A percentile compares a stretch with the other conserved stretches of the same genome.
phyloP scores from a whole-genome alignment of 1,140 invertebrate genomes.

The Drosophila murphyi region DNA sequence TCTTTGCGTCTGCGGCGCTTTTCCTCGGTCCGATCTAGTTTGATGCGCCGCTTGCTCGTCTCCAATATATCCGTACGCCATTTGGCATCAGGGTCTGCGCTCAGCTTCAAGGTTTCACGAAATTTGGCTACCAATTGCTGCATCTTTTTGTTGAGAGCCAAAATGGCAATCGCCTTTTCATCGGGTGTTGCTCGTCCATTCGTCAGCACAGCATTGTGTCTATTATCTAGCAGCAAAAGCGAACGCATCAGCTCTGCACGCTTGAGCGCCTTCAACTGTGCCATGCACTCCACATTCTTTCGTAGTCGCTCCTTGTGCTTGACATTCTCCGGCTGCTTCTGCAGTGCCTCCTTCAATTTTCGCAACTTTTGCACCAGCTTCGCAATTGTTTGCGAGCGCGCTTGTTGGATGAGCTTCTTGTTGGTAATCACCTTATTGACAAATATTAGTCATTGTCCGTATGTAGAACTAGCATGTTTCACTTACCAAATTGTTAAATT shows the following conservation, averaged over 20 bases:
- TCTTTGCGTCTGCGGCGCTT: conserved; percentile 61
- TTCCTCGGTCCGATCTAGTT: conserved; percentile 60
- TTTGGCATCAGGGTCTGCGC: conserved; percentile 31
- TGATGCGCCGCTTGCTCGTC: conserved; percentile 65
- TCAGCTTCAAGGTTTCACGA: conserved; percentile 46
- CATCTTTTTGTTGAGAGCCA: conserved; percentile 71
- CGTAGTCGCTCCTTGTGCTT: conserved; percentile 58
- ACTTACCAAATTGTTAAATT: conserved; percentile 82
- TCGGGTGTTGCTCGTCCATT: conserved; percentile 71
- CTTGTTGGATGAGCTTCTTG: conserved; percentile 71
- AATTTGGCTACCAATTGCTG: conserved; percentile 55
- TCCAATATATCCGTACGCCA: conserved; percentile 72
- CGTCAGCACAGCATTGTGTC: conserved; percentile 58
- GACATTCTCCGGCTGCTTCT: conserved; percentile 54
- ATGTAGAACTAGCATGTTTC: background rate
- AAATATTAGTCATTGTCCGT: background rate
- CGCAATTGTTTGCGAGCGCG: conserved; percentile 70
- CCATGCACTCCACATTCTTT: conserved; percentile 56
- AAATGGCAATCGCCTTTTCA: conserved; percentile 70
- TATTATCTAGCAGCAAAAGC: conserved; percentile 51
- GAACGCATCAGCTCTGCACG: conserved; percentile 55
- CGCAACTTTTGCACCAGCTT: conserved; percentile 76
- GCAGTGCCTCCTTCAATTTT: conserved; percentile 61
- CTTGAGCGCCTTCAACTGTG: conserved; percentile 61
- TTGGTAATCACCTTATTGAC: conserved; percentile 66